These are phyloP conservation scores for Lampris incognitus DNA, from an alignment of 2,113 vertebrate species.

Conservation along the genomic window DNA sequence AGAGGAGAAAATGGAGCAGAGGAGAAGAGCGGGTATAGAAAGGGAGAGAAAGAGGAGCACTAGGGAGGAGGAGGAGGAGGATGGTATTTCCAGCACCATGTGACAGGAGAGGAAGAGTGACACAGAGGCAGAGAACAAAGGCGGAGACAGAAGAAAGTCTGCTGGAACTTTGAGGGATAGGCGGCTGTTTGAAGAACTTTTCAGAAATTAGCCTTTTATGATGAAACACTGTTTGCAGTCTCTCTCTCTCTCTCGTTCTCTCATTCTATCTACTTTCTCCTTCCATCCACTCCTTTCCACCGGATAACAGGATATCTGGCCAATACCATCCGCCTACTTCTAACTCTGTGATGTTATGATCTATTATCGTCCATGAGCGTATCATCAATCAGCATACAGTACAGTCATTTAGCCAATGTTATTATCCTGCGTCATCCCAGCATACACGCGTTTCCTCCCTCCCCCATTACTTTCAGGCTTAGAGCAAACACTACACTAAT, in stretches of 20 bases:
- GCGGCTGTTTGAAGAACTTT: slow-evolving; percentile 64
- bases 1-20: not conserved
- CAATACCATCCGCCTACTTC: not conserved
- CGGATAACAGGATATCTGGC: not conserved
- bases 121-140: slow-evolving; percentile 37
- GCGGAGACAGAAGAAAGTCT: slow-evolving; percentile 47
- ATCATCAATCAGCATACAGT: too few species aligned
- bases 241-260: slow-evolving; percentile 21
- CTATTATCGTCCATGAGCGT: too few species aligned
- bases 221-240: slow-evolving; percentile 65
- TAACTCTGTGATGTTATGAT: not conserved
- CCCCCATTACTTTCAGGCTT: not conserved
- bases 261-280: slow-evolving; percentile 32
- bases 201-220: slow-evolving; percentile 68
- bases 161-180: slow-evolving; percentile 51
- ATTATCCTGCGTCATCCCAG: not conserved
- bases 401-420: too few species aligned
- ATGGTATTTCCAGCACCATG: slow-evolving; percentile 14
- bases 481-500: slow-evolving; percentile 15
- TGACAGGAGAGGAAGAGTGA: slow-evolving; percentile 30
- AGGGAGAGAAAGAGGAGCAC: not conserved
- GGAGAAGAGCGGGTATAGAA: not conserved
- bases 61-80: not conserved
- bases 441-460: not conserved
- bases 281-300: not conserved